Base-by-base conservation (phyloP, 2,113 vertebrate genomes). In the Connochaetes taurinus region DNA sequence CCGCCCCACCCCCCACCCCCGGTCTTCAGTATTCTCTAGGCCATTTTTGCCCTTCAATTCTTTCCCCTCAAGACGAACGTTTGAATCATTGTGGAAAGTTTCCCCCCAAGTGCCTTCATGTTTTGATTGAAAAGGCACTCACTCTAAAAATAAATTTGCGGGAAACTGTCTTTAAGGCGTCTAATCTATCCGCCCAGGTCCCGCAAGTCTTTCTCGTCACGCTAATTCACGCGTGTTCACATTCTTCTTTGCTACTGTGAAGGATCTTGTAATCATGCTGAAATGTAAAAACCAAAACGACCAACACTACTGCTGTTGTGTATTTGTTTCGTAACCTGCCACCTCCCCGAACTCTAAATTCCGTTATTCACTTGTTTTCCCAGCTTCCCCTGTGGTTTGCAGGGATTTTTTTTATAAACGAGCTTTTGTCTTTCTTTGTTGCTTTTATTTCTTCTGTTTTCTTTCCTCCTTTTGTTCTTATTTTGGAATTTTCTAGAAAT, bases 401-500 rank as follows among this genome's bases (percentile, higher is more conserved):
- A 4, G 53, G 52, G 60, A 64, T n/a, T 15, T 36, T 81, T 71
- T 40, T 67, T 36, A 67, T 43, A 43, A 43, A 82, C 23, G 52
- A 13, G 27, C 21, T 25, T 55, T 50, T 83, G 64, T 95, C 52
- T 40, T 29, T 78, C 40, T 60, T 19, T 2, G 0, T 33, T 87
- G 84, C 5, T 58, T 80, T 58, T 86, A 27, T 62, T 58, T 84
- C 82, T 62, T 58, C 82, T 82, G 15, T 55, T 95, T 87, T 94
- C 45, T 74, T 58, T 67, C 16, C 43, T 13, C 7, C 7, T 13
- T 80, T 64, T 57, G 43, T 83, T 85, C 87, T 94, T 50, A 64
- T n/a, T 64, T 92, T 88, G 94, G 78, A 91, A n/a, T 89, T 81
- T 89, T 90, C 67, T 89, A 71, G 58, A 96, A 36, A 57, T 91